These are phyloP conservation scores for Hydropsyche tenuis DNA, from an alignment of 1,140 invertebrate species.

Conservation along the genomic window DNA sequence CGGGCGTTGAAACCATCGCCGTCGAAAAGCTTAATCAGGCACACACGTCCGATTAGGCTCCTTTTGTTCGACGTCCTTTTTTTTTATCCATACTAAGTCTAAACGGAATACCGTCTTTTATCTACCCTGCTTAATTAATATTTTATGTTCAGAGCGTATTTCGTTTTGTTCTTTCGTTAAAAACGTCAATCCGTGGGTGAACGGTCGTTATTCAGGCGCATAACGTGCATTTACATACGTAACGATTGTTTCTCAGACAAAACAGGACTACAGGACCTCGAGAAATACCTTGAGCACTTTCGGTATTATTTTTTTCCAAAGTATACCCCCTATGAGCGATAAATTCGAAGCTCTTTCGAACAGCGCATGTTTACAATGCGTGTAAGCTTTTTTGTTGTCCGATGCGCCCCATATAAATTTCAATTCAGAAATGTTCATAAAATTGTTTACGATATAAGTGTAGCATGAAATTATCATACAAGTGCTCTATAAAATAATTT, in stretches of 20 bases:
- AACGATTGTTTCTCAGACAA: not conserved
- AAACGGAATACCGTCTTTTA: no score
- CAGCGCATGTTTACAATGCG: not conserved
- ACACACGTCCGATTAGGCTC: no score
- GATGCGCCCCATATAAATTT: not conserved
- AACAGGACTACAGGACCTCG: not conserved
- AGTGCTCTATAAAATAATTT: no score
- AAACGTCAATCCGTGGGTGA: not conserved
- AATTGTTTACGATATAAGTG: not conserved
- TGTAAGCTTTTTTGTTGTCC: not conserved
- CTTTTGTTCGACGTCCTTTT: slow-evolving; percentile 1
- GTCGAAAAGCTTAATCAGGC: no score
- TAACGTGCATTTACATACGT: slow-evolving; percentile 15
- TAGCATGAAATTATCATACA: no score
- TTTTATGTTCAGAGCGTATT: not conserved
- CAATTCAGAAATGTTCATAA: not conserved
- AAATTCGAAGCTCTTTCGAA: not conserved
- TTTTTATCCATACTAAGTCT: not conserved
- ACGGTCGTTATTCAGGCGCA: not conserved
- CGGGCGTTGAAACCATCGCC: no score
- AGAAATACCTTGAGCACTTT: no score
- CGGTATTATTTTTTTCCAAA: no score
- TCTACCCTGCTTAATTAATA: slow-evolving; percentile 12
- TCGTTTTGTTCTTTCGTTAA: slow-evolving; percentile 5
- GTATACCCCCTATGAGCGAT: not conserved